Evolutionary conservation across 2,888 invertebrate genomes (phyloP).

Genomic region (Synergus umbraculus): DNA sequence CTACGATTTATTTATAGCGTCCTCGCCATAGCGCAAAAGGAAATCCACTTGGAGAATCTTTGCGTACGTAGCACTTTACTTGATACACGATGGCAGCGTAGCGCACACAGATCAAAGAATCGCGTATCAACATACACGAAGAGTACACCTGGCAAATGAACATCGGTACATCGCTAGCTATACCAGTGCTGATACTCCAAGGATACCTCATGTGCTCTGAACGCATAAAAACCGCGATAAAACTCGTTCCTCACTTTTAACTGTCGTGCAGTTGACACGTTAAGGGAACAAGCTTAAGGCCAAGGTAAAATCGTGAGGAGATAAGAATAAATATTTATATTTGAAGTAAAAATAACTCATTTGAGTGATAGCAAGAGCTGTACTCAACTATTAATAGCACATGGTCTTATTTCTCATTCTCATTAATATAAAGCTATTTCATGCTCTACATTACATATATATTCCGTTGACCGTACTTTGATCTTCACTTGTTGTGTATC

Average conservation of each 20-base stretch:
- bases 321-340: slow-evolving; percentile 26
- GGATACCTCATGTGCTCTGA: slow-evolving; percentile 29
- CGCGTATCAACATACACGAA: background rate
- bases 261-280: slow-evolving; percentile 38
- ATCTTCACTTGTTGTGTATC: background rate
- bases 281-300: slow-evolving; percentile 38
- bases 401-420: slow-evolving; percentile 11
- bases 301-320: slow-evolving; percentile 25
- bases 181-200: slow-evolving; percentile 38
- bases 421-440: too few relatives aligned
- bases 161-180: background rate
- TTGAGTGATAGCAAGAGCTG: background rate
- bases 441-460: background rate
- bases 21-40: slow-evolving; percentile 66
- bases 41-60: slow-evolving; percentile 63
- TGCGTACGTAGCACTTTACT: slow-evolving; percentile 45
- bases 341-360: slow-evolving; percentile 12
- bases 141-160: slow-evolving; percentile 39
- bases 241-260: slow-evolving; percentile 41
- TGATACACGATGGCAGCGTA: slow-evolving; percentile 11
- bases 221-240: slow-evolving; percentile 26
- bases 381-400: slow-evolving; percentile 23
- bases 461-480: slow-evolving; percentile 13
- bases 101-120: slow-evolving; percentile 22
- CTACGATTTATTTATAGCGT: slow-evolving; percentile 73